Base-by-base conservation (phyloP, 2,888 invertebrate genomes). In the Mythimna impura region DNA sequence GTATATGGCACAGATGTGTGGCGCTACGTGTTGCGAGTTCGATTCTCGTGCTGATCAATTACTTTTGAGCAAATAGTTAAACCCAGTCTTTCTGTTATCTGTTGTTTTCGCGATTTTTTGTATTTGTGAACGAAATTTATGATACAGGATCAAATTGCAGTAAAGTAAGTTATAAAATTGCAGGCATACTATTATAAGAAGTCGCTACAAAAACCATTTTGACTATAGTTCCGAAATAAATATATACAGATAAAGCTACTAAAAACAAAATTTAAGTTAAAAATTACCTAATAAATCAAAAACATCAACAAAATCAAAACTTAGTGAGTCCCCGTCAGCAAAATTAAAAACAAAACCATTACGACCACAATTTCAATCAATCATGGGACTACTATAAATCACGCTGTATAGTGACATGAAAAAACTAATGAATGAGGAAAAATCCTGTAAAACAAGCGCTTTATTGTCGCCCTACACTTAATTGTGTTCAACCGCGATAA, bases 401-500 rank as follows among this genome's bases (percentile, higher is more conserved):
- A 80, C 60, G 25, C 40, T 34, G 55, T 60, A 66, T 66, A 82
- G 74, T 80, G 66, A 62, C 70, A 50, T 73, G 54, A 65, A 78
- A 73, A 79, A 85, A 78, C 67, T 79, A 76, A 85, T 84, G 73
- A 79, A 78, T 73, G 63, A 79, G 80, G 84, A 79, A 86, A 85
- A 80, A 83, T 79, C 85, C 77, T 67, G 62, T 80, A 62, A 83
- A 86, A 86, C 82, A 82, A 83, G 63, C 73, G 74, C 64, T 80
- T 74, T 73, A 62, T 70, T 85, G 86, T 86, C 86, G 55, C 83
- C 77, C 85, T 83, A 84, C 86, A 85, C 88, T 91, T 89, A 88
- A 91, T 90, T 89, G 88, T 85, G 83, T 80, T 80, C 75, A 79
- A 86, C 86, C 84, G 82, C 86, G 88, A 86, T 89, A 89, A 89